Conservation (phyloP, 1,140 invertebrate species). For the Campoletis sonorensis region DNA sequence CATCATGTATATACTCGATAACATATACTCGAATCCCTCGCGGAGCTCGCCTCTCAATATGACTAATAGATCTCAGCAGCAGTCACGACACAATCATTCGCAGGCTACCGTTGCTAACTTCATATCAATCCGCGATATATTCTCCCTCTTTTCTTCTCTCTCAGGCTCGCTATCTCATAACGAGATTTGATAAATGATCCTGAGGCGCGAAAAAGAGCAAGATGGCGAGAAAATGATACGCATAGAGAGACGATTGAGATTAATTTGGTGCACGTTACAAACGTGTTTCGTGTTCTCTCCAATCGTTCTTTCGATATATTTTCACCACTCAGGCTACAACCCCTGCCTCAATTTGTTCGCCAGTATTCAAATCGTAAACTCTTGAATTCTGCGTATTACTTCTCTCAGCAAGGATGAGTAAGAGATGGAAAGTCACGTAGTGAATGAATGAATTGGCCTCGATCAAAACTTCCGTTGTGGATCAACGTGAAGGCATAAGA, state of each 20-base stretch:
- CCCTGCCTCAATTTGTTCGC: neutral
- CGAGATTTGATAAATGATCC: conserved; percentile 66
- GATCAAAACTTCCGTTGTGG: neutral
- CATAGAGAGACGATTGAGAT: conserved; percentile 64
- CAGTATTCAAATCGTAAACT: neutral
- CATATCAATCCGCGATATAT: conserved; percentile 69
- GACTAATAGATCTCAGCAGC: conserved; percentile 71
- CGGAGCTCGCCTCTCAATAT: conserved; percentile 52
- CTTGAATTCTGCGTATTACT: neutral
- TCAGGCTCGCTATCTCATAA: conserved; percentile 37
- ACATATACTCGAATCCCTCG: conserved; percentile 32
- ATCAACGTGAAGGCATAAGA: neutral
- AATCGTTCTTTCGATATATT: conserved; percentile 48
- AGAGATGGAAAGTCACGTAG: conserved; percentile 41
- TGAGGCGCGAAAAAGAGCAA: conserved; percentile 36
- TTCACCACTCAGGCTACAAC: conserved; percentile 1
- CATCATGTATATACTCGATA: conserved; percentile 29
- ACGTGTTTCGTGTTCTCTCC: conserved; percentile 34
- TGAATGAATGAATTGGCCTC: conserved; percentile 25
- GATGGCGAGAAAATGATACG: conserved; percentile 24
- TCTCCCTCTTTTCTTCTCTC: conserved; percentile 14
- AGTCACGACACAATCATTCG: conserved; percentile 71
- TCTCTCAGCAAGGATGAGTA: neutral
- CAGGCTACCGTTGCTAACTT: conserved; percentile 70
- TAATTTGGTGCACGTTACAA: conserved; percentile 60